These are phyloP conservation scores for Pachliopta kotzebuea DNA, from an alignment of 2,888 invertebrate species.

Conservation along the genomic window DNA sequence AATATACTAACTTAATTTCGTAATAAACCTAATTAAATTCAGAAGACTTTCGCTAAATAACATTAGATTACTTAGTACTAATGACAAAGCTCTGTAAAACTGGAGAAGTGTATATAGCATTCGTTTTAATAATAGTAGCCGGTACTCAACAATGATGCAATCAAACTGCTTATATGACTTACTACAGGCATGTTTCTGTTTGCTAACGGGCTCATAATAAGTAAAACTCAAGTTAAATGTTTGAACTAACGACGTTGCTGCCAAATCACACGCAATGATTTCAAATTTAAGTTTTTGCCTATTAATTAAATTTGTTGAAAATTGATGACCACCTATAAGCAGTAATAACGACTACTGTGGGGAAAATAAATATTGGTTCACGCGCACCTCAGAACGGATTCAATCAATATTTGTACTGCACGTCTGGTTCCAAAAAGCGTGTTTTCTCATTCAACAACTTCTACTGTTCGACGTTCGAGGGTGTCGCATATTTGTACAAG, in stretches of 20 bases:
- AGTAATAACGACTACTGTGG: conserved; percentile 65
- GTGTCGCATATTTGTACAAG: conserved; percentile 62
- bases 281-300: neutral
- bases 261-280: neutral
- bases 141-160: neutral
- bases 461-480: conserved; percentile 65
- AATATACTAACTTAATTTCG: conserved; percentile 18
- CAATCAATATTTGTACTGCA: conserved; percentile 71
- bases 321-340: conserved; percentile 47
- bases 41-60: neutral
- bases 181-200: neutral
- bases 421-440: conserved; percentile 71
- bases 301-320: conserved; percentile 18
- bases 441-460: conserved; percentile 74
- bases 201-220: neutral
- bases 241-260: neutral
- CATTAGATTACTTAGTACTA: neutral
- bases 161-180: no score
- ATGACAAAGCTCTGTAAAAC: neutral
- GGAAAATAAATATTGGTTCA: conserved; percentile 68
- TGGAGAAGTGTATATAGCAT: neutral
- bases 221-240: neutral
- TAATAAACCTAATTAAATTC: neutral
- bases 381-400: conserved; percentile 71
- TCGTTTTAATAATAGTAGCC: no score